Conservation (phyloP, 2,797 vertebrate genomes). For the Petrocephalus schoutedeni region DNA sequence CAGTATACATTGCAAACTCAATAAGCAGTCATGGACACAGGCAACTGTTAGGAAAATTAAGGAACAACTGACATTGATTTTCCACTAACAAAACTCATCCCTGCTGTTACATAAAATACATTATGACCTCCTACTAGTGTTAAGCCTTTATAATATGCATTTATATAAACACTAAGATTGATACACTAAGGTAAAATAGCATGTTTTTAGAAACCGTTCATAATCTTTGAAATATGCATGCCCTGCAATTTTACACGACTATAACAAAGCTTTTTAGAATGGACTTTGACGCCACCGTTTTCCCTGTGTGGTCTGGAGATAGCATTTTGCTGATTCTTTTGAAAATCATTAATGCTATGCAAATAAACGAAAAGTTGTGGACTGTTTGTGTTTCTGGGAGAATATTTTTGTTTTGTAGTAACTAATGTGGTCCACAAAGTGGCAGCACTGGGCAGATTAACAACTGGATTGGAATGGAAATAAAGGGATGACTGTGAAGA, state of each 20-base stretch:
- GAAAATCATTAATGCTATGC: neutral
- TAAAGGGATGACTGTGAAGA: neutral
- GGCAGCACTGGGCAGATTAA: neutral
- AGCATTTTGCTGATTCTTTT: neutral
- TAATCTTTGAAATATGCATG: constrained; percentile 47
- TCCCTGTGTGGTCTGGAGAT: neutral
- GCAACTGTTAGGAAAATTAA: neutral
- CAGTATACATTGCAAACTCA: constrained; percentile 29
- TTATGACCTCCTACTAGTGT: constrained; percentile 46
- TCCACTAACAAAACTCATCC: neutral
- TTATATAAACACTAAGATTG: constrained; percentile 32
- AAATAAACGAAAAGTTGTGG: neutral
- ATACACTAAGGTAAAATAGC: constrained; percentile 40
- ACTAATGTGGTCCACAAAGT: neutral
- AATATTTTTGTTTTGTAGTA: neutral
- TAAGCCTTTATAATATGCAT: constrained; percentile 35
- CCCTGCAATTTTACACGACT: constrained; percentile 44
- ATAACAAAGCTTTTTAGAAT: constrained; percentile 16
- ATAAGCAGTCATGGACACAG: neutral
- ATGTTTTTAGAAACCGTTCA: constrained; percentile 39
- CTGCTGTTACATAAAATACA: constrained; percentile 33
- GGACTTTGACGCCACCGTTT: neutral
- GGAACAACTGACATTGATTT: neutral
- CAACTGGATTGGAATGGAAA: neutral
- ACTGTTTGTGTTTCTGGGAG: neutral